Conservation (phyloP, 2,113 vertebrate species). For the Marcusenius ussheri region DNA sequence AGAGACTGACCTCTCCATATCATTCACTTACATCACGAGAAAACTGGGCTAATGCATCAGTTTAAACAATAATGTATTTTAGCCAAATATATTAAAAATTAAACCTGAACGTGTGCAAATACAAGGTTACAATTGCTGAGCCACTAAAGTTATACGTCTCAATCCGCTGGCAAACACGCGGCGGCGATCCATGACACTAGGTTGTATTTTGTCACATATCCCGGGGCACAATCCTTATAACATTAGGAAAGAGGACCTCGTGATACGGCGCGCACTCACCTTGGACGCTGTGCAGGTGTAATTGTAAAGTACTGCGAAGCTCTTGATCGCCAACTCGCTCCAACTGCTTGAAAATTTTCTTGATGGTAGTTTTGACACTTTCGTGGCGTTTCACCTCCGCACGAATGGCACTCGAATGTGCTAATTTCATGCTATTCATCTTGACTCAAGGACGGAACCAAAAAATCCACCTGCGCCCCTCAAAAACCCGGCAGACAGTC, state of each 20-base stretch:
- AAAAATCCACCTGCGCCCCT: not conserved
- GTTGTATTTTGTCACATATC: not conserved
- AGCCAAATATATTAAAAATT: not conserved
- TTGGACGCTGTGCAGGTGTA: slow-evolving; percentile 61
- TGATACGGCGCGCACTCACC: slow-evolving; percentile 47
- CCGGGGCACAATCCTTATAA: not conserved
- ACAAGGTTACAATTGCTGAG: not conserved
- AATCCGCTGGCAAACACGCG: not conserved
- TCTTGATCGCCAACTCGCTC: slow-evolving; percentile 58
- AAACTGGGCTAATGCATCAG: not conserved
- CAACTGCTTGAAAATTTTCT: slow-evolving; percentile 57
- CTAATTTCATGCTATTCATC: slow-evolving; percentile 64
- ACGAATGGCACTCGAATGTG: slow-evolving; percentile 59
- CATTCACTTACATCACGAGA: not conserved
- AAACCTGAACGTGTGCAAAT: not conserved
- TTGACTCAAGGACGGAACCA: slow-evolving; percentile 33
- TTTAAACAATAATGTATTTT: not conserved
- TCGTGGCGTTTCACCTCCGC: slow-evolving; percentile 67
- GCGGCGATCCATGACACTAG: not conserved
- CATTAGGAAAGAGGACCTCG: not conserved
- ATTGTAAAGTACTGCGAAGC: slow-evolving; percentile 57
- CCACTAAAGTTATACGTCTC: not conserved
- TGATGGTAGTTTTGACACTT: slow-evolving; percentile 54
- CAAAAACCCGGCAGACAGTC: not conserved
- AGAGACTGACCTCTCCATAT: not conserved